A percentile compares a stretch with the other conserved stretches of the same genome.
These are phyloP conservation scores for Loriculus beryllinus DNA, from an alignment of 2,797 vertebrate species.

Conservation along the genomic window DNA sequence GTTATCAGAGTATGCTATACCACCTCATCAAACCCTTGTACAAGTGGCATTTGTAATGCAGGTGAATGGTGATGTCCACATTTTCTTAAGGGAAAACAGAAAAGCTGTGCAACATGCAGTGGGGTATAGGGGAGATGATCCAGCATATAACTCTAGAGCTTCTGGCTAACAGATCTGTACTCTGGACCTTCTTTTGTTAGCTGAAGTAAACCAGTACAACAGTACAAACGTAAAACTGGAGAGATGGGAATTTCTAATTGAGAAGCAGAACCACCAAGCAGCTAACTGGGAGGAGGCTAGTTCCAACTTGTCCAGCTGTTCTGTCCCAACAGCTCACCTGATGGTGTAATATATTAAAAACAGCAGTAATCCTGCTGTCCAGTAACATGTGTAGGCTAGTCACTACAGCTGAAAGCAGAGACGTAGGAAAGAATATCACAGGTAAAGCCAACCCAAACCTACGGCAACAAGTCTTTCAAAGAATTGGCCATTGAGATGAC, in stretches of 20 bases:
- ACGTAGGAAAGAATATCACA: neutral
- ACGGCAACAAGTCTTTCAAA: neutral
- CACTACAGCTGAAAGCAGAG: neutral
- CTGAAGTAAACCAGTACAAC: neutral
- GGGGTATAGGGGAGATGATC: neutral
- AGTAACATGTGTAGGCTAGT: slow-evolving; percentile 36
- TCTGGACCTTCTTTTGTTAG: neutral
- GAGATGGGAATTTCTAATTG: neutral
- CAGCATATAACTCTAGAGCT: neutral
- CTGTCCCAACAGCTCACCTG: slow-evolving; percentile 50
- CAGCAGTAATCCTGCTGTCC: slow-evolving; percentile 50
- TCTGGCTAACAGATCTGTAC: neutral
- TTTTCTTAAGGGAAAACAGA: neutral
- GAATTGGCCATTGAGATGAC: neutral
- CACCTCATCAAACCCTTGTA: neutral
- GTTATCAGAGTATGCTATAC: neutral
- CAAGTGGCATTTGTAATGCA: neutral
- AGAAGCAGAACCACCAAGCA: slow-evolving; percentile 21
- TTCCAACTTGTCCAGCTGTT: slow-evolving; percentile 35
- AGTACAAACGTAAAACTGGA: neutral
- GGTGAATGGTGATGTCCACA: neutral
- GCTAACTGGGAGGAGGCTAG: slow-evolving; percentile 42
- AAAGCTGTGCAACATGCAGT: neutral
- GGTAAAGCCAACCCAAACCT: neutral
- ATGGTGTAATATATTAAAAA: slow-evolving; percentile 46